Evolutionary conservation across 2,888 invertebrate genomes (phyloP).

Genomic region (Herminia tarsipennalis): DNA sequence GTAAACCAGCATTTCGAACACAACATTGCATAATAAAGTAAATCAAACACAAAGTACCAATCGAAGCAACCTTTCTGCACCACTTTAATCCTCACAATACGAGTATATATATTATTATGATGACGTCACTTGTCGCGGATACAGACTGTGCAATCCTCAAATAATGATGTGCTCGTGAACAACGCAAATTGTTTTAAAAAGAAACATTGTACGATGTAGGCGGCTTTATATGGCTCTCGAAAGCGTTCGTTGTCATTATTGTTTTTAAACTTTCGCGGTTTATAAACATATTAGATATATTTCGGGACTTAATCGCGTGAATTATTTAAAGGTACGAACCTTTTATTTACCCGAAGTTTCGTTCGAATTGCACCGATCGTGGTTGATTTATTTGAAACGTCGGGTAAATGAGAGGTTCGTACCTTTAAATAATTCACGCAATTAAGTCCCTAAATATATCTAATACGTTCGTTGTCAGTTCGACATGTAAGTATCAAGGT

Average conservation of each 20-base stretch:
- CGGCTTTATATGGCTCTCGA: background rate
- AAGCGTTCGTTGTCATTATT: background rate
- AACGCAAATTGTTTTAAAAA: conserved; percentile 38
- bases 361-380: too few species aligned
- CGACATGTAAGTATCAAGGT: too few species aligned
- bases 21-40: background rate
- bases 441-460: too few species aligned
- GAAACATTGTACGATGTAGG: background rate
- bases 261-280: background rate
- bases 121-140: conserved; percentile 16
- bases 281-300: too few species aligned
- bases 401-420: too few species aligned
- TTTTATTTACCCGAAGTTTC: too few species aligned
- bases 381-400: too few species aligned
- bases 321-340: too few species aligned
- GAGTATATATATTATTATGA: conserved; percentile 16
- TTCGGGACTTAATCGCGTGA: too few species aligned
- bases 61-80: background rate
- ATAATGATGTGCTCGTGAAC: conserved; percentile 41
- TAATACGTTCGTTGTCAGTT: too few species aligned
- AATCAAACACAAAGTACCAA: background rate
- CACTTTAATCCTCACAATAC: conserved; percentile 22
- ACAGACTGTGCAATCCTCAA: conserved; percentile 44
- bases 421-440: too few species aligned
- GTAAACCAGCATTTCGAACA: background rate